Percentiles rank a stretch among this genome's conserved stretches.
Conservation (phyloP, 2,113 vertebrate species). For the Corydoras maculifer region DNA sequence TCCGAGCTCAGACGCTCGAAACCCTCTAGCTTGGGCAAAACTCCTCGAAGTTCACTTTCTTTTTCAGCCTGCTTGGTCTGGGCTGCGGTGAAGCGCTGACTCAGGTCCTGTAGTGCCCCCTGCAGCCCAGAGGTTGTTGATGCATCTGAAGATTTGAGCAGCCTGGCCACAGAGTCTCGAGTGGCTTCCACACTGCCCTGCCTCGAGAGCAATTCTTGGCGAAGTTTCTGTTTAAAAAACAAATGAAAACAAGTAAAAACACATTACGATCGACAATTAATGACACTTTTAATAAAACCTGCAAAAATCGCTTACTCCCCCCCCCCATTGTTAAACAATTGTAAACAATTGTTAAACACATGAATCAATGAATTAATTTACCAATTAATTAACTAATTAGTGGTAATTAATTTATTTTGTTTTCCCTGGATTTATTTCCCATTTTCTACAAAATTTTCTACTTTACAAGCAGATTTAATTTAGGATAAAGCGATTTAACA, state of each 20-base stretch:
- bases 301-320: no score
- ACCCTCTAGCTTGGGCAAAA: slow-evolving; percentile 81
- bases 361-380: no score
- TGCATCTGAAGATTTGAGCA: slow-evolving; percentile 76
- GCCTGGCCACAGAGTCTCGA: slow-evolving; percentile 76
- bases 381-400: no score
- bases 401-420: no score
- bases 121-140: slow-evolving; percentile 73
- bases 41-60: slow-evolving; percentile 71
- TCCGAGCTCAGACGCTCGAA: slow-evolving; percentile 77
- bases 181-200: slow-evolving; percentile 88
- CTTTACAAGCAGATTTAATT: no score
- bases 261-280: no score
- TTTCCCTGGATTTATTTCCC: no score
- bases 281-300: no score
- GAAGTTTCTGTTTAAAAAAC: slow-evolving; percentile 76
- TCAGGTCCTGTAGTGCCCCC: slow-evolving; percentile 69
- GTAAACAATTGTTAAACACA: no score
- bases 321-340: no score
- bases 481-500: no score
- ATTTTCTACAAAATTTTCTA: no score
- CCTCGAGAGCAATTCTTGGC: slow-evolving; percentile 85
- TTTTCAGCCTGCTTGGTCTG: slow-evolving; percentile 71
- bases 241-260: not conserved
- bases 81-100: slow-evolving; percentile 66